A percentile compares a stretch with the other conserved stretches of the same genome.
Conservation (phyloP, 2,888 invertebrate species). For the Trichopria drosophilae region DNA sequence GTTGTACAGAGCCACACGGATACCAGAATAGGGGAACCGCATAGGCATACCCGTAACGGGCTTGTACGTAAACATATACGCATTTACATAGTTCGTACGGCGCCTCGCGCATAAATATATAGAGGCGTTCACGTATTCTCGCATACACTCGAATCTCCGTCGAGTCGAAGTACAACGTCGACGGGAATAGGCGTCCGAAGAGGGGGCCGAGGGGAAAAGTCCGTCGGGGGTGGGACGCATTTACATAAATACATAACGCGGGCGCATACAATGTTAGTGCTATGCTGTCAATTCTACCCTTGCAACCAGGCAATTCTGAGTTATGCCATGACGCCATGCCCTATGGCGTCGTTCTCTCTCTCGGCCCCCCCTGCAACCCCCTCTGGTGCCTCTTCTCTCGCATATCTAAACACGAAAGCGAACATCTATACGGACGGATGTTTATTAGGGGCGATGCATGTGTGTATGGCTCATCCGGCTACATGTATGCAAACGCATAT, state of each 20-base stretch:
- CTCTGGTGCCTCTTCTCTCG: slow-evolving; percentile 13
- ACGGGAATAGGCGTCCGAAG: slow-evolving; percentile 21
- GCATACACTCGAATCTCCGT: slow-evolving; percentile 19
- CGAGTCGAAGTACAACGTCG: slow-evolving; percentile 30
- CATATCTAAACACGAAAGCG: slow-evolving; percentile 27
- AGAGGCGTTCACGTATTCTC: slow-evolving; percentile 15
- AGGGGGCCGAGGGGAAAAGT: slow-evolving; percentile 32
- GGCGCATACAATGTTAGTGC: slow-evolving; percentile 58
- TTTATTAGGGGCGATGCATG: slow-evolving; percentile 29
- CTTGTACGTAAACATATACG: no score
- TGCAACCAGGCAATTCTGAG: slow-evolving; percentile 57
- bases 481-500: no score
- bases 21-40: no score
- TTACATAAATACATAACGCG: slow-evolving; percentile 60
- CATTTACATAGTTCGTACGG: no score
- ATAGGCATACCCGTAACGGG: no score
- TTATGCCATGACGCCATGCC: slow-evolving; percentile 55
- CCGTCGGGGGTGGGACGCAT: slow-evolving; percentile 47
- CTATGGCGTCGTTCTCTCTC: slow-evolving; percentile 42
- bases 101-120: no score
- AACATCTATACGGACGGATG: slow-evolving; percentile 24
- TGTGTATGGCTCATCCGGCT: no score
- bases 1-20: slow-evolving; percentile 26
- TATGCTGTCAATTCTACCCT: slow-evolving; percentile 59
- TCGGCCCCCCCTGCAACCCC: slow-evolving; percentile 25